A percentile compares a stretch with the other conserved stretches of the same genome.
phyloP scores from a whole-genome alignment of 2,113 vertebrate species.

The Ammodytes marinus region DNA sequence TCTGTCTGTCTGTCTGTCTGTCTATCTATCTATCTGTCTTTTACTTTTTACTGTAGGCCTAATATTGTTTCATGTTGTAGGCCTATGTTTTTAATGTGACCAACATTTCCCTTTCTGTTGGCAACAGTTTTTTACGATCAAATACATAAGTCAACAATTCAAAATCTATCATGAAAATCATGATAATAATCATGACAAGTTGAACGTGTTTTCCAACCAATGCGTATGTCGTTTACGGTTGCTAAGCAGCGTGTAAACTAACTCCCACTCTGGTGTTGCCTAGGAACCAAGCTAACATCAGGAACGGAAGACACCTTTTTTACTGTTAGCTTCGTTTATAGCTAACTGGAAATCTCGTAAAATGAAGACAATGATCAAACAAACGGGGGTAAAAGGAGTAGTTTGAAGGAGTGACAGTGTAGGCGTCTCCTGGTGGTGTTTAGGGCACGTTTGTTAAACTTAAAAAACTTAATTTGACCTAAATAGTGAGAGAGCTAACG shows the following conservation, averaged over 20 bases:
- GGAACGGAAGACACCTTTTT: background rate
- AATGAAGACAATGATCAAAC: background rate
- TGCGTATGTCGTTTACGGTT: slow-evolving; percentile 52
- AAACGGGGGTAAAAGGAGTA: background rate
- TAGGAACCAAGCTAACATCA: background rate
- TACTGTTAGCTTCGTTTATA: background rate
- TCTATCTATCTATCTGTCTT: too few relatives aligned
- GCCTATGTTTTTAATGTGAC: too few relatives aligned
- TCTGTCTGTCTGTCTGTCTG: too few relatives aligned
- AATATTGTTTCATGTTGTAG: too few relatives aligned
- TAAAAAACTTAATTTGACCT: background rate
- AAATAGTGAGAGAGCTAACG: background rate
- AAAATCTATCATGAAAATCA: too few relatives aligned
- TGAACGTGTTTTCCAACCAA: too few relatives aligned
- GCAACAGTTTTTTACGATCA: too few relatives aligned
- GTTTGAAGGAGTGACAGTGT: background rate
- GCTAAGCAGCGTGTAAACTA: slow-evolving; percentile 59
- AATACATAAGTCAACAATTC: too few relatives aligned
- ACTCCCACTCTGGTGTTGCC: slow-evolving; percentile 17
- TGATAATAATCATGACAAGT: too few relatives aligned
- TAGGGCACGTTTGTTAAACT: background rate
- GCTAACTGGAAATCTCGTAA: background rate
- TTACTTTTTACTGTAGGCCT: too few relatives aligned
- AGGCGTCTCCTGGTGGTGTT: background rate
- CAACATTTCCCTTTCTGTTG: too few relatives aligned